Evolutionary conservation across 1,140 invertebrate genomes (phyloP).

Genomic region (Tyrophagus putrescentiae): DNA sequence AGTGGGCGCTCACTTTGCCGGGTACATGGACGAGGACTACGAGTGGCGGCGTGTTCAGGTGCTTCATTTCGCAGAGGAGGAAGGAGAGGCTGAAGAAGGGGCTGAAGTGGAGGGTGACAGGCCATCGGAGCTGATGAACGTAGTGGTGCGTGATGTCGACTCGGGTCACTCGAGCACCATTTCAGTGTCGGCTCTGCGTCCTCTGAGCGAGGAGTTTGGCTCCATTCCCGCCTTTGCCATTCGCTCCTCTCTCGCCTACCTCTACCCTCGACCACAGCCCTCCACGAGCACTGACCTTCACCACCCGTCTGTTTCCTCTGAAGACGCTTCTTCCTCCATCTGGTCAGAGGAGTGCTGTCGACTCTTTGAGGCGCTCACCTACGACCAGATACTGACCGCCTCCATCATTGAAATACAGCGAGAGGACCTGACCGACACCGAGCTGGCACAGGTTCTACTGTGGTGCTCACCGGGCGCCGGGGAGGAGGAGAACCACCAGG

Average conservation of each 20-base stretch:
- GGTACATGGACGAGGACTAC: conserved; percentile 11
- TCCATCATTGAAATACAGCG: background rate
- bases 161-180: conserved; percentile 2
- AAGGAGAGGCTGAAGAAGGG: background rate
- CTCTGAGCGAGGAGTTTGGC: conserved; percentile 1
- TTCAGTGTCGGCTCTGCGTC: background rate
- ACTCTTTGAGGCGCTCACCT: conserved; percentile 10
- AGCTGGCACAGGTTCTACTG: conserved; percentile 5
- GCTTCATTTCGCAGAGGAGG: background rate
- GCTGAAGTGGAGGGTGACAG: background rate
- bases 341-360: conserved; percentile 10
- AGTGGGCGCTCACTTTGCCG: conserved; percentile 1
- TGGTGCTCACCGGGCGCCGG: background rate
- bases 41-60: conserved; percentile 10
- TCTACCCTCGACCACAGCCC: background rate
- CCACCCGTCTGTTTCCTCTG: too few species aligned
- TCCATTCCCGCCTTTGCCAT: conserved; percentile 1
- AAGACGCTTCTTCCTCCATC: background rate
- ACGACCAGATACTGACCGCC: conserved; percentile 11
- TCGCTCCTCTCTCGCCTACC: conserved; percentile 5
- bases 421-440: background rate
- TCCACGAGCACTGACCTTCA: background rate
- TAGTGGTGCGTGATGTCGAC: conserved; percentile 5
- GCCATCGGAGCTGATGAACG: background rate
- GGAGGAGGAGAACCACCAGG: background rate